Percentiles rank a stretch among this genome's conserved stretches.
phyloP scores from a whole-genome alignment of 1,140 invertebrate species.

The Cyphomyrmex costatus region DNA sequence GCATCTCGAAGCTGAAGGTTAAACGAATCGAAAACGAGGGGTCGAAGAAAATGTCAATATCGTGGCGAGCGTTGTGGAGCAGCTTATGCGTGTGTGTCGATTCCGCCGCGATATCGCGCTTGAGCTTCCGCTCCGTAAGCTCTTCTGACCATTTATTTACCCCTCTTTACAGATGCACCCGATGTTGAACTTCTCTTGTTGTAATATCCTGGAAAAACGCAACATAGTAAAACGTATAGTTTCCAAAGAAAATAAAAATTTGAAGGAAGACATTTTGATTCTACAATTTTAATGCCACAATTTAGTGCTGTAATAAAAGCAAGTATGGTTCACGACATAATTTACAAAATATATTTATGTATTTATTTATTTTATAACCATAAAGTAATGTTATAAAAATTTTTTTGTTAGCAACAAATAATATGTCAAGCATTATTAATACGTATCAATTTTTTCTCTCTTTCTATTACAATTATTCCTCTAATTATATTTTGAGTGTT shows the following conservation, averaged over 20 bases:
- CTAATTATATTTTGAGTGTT: no score
- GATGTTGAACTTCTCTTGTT: neutral
- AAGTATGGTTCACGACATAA: neutral
- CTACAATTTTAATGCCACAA: neutral
- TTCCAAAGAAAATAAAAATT: neutral
- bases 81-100: conserved; percentile 20
- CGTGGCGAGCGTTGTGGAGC: neutral
- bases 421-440: no score
- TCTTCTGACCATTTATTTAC: conserved; percentile 25
- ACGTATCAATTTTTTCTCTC: no score
- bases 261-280: neutral
- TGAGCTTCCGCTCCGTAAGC: neutral
- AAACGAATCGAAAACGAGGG: conserved; percentile 43
- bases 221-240: neutral
- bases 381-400: neutral
- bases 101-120: neutral
- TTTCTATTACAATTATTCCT: no score
- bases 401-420: neutral
- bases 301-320: neutral
- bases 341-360: neutral
- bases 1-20: conserved; percentile 7
- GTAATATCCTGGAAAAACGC: neutral
- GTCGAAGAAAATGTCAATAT: conserved; percentile 42
- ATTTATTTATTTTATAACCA: neutral
- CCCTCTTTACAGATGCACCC: neutral